Conservation (phyloP, 2,797 vertebrate genomes). For the Rhinella marina region DNA sequence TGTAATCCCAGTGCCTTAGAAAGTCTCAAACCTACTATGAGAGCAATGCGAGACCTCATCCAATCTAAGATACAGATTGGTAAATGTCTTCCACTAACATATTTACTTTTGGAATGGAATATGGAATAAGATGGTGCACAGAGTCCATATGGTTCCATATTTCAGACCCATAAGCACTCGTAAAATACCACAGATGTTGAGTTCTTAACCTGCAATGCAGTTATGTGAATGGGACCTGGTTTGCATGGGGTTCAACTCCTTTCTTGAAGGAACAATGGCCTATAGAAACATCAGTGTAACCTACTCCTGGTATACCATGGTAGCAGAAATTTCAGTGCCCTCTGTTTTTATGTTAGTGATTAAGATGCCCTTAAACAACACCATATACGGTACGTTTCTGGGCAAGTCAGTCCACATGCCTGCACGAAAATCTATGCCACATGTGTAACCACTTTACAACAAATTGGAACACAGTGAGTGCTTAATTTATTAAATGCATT, state of each 20-base stretch:
- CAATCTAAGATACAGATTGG: not conserved
- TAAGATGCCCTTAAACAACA: conserved; percentile 4
- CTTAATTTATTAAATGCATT: conserved; percentile 38
- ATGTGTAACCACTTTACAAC: conserved; percentile 38
- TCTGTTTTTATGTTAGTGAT: not conserved
- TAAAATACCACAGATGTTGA: not conserved
- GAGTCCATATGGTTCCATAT: not conserved
- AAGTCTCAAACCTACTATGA: not conserved
- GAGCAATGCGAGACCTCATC: not conserved
- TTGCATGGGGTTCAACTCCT: not conserved
- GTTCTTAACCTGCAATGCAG: not conserved
- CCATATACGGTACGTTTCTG: not conserved
- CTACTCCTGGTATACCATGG: not conserved
- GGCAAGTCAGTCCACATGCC: not conserved
- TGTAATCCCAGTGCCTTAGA: not conserved
- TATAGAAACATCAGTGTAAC: not conserved
- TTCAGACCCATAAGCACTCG: too few species aligned
- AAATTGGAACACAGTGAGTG: conserved; percentile 39
- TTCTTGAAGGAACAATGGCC: not conserved
- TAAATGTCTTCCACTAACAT: not conserved
- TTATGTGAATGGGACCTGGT: not conserved
- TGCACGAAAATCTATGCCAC: conserved; percentile 13
- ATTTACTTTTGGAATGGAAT: not conserved
- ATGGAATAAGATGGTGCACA: not conserved
- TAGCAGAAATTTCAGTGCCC: not conserved